These are phyloP conservation scores for Drosophila buzzatii DNA, from an alignment of 2,888 invertebrate species.

Conservation along the genomic window DNA sequence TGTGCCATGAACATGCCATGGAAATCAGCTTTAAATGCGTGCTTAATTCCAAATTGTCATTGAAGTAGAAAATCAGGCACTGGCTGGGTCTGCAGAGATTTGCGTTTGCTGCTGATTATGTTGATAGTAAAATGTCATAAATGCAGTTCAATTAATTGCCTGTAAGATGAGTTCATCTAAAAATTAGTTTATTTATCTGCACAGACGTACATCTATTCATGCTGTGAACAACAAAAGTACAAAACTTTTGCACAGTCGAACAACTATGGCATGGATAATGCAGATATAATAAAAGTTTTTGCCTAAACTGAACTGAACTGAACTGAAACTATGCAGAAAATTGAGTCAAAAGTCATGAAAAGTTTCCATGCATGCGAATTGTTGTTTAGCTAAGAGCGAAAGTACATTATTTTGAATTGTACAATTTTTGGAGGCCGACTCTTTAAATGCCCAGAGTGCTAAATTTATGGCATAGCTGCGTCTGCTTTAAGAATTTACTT, in stretches of 20 bases:
- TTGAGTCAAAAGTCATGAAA: constrained; percentile 53
- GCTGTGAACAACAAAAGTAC: constrained; percentile 25
- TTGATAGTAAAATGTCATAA: constrained; percentile 12
- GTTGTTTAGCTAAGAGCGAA: constrained; percentile 32
- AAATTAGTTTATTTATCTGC: constrained; percentile 15
- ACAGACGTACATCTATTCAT: constrained; percentile 4
- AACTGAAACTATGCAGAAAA: constrained; percentile 46
- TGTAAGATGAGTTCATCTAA: neutral
- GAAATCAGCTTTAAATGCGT: constrained; percentile 13
- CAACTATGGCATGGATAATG: constrained; percentile 45
- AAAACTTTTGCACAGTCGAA: constrained; percentile 31
- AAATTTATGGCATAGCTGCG: neutral
- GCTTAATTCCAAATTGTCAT: constrained; percentile 14
- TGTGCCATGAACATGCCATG: constrained; percentile 34
- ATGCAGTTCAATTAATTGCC: constrained; percentile 16
- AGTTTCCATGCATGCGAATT: constrained; percentile 40
- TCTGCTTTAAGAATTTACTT: neutral
- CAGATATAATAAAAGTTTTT: constrained; percentile 50
- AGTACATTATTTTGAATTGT: constrained; percentile 15
- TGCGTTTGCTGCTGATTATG: constrained; percentile 7
- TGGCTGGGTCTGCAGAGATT: neutral
- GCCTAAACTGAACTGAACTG: constrained; percentile 18
- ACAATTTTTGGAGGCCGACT: neutral
- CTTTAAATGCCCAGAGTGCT: neutral
- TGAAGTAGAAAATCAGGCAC: neutral